A percentile compares a stretch with the other conserved stretches of the same genome.
phyloP scores from a whole-genome alignment of 2,888 invertebrate genomes.

The Nomada goodeniana region DNA sequence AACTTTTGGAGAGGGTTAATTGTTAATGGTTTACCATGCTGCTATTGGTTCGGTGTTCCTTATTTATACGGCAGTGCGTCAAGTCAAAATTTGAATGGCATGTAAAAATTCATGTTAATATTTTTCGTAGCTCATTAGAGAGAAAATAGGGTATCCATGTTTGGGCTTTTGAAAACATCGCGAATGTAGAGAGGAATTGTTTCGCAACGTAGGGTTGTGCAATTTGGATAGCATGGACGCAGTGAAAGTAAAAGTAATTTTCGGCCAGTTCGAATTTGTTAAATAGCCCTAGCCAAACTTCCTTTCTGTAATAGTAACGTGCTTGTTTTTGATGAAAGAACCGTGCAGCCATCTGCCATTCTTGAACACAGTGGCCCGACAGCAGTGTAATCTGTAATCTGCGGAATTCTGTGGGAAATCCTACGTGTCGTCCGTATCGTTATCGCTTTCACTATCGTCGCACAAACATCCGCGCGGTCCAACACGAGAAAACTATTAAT shows the following conservation, averaged over 20 bases:
- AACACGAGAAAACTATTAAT: not conserved
- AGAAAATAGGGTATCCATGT: too few species aligned
- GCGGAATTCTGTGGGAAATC: slow-evolving; percentile 3
- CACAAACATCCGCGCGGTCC: slow-evolving; percentile 18
- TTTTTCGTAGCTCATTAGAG: too few species aligned
- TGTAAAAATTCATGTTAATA: too few species aligned
- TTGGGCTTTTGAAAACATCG: too few species aligned
- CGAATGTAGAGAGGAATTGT: too few species aligned
- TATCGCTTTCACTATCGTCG: slow-evolving; percentile 23
- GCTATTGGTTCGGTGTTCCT: too few species aligned
- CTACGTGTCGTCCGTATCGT: not conserved
- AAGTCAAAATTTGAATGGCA: too few species aligned
- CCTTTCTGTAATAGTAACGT: not conserved
- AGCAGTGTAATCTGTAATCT: not conserved
- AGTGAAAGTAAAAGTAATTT: not conserved
- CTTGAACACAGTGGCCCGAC: not conserved
- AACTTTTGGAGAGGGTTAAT: too few species aligned
- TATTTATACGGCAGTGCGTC: too few species aligned
- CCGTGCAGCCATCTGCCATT: slow-evolving; percentile 9
- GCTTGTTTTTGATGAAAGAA: slow-evolving; percentile 20
- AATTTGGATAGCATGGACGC: not conserved
- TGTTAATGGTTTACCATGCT: too few species aligned
- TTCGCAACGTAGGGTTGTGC: not conserved
- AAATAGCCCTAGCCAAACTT: slow-evolving; percentile 7
- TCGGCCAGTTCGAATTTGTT: not conserved